These are phyloP conservation scores for Julus scandinavius DNA, from an alignment of 2,888 invertebrate species.

Conservation along the genomic window DNA sequence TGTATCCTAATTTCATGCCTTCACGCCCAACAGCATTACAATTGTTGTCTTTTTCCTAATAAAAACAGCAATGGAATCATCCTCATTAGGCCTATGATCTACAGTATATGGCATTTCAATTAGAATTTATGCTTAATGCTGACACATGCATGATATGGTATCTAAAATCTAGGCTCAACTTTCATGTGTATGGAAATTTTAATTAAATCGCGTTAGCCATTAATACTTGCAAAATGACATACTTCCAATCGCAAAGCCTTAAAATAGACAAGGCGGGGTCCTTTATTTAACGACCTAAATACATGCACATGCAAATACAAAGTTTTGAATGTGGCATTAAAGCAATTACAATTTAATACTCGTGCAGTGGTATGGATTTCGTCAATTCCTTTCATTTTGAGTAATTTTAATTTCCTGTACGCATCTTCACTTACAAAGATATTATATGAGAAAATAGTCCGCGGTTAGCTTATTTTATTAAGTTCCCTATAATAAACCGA, in stretches of 20 bases:
- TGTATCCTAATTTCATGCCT: slow-evolving; percentile 8
- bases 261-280: slow-evolving; percentile 9
- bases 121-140: background rate
- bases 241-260: background rate
- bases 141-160: background rate
- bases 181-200: background rate
- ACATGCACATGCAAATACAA: background rate
- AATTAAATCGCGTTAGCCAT: slow-evolving; percentile 19
- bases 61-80: background rate
- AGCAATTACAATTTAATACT: background rate
- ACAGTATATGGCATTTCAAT: background rate
- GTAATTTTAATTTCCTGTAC: no score
- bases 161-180: slow-evolving; percentile 33
- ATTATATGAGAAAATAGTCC: no score
- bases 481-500: no score
- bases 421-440: no score
- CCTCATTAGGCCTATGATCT: slow-evolving; percentile 18
- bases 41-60: background rate
- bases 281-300: background rate
- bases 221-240: slow-evolving; percentile 25
- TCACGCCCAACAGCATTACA: background rate
- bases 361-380: background rate
- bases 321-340: background rate
- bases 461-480: no score
- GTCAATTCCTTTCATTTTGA: background rate